Conservation (phyloP, 2,797 vertebrate genomes). For the Choloepus didactylus region DNA sequence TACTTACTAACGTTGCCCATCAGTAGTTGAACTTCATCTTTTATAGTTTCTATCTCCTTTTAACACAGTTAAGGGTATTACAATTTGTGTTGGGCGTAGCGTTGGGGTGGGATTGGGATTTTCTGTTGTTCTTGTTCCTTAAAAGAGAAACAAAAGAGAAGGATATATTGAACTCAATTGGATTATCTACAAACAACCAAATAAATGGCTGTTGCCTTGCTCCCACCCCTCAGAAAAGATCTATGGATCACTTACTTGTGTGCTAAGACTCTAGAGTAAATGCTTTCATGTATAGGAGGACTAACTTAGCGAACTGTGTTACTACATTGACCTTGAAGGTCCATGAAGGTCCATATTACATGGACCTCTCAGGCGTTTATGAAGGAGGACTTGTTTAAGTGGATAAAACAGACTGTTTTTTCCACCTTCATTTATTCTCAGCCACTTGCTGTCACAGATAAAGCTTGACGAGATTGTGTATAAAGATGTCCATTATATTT, state of each 20-base stretch:
- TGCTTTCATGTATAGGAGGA: background rate
- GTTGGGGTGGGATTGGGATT: background rate
- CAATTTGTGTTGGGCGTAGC: background rate
- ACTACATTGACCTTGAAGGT: background rate
- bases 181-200: background rate
- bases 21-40: background rate
- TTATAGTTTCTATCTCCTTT: background rate
- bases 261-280: background rate
- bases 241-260: too few relatives aligned
- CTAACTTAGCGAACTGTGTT: background rate
- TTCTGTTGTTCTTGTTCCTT: conserved; percentile 34
- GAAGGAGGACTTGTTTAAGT: background rate
- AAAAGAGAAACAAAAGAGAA: conserved; percentile 41
- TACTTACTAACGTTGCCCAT: background rate
- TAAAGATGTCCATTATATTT: background rate
- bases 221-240: background rate
- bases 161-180: background rate
- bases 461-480: background rate
- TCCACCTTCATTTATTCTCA: background rate
- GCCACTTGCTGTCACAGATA: background rate
- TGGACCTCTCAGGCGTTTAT: background rate
- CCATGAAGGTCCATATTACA: too few relatives aligned
- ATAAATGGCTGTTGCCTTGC: background rate
- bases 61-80: background rate
- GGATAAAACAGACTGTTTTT: background rate